These are phyloP conservation scores for Alaudala cheleensis DNA, from an alignment of 2,113 vertebrate species.

Conservation along the genomic window DNA sequence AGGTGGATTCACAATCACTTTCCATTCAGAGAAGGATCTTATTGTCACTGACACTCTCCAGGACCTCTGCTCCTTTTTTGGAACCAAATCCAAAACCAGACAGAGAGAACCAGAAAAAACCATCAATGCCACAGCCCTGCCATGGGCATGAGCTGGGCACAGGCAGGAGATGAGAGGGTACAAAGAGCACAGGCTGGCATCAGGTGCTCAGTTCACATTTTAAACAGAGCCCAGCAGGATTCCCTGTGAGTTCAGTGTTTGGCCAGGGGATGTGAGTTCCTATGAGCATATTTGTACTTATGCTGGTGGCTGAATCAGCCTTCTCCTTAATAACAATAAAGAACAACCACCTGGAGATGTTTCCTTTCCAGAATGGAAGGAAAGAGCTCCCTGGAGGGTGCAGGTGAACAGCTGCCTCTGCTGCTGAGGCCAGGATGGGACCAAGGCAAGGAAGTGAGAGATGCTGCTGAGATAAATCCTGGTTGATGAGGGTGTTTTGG, in stretches of 20 bases:
- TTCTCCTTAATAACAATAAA: background rate
- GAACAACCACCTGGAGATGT: background rate
- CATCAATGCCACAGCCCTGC: background rate
- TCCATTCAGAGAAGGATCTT: background rate
- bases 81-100: background rate
- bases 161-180: background rate
- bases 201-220: fast-evolving
- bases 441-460: background rate
- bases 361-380: background rate
- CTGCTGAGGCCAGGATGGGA: background rate
- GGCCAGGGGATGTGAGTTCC: background rate
- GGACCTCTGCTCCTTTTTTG: background rate
- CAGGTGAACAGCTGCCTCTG: background rate
- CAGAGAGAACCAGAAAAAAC: background rate
- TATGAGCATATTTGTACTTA: background rate
- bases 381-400: background rate
- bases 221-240: background rate
- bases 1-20: background rate
- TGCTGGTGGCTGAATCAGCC: background rate
- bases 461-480: background rate
- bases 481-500: background rate
- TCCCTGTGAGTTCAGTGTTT: background rate
- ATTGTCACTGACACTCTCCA: background rate
- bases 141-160: background rate
- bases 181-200: background rate